Base-by-base conservation (phyloP, 2,888 invertebrate species). In the Cheilosia pagana region DNA sequence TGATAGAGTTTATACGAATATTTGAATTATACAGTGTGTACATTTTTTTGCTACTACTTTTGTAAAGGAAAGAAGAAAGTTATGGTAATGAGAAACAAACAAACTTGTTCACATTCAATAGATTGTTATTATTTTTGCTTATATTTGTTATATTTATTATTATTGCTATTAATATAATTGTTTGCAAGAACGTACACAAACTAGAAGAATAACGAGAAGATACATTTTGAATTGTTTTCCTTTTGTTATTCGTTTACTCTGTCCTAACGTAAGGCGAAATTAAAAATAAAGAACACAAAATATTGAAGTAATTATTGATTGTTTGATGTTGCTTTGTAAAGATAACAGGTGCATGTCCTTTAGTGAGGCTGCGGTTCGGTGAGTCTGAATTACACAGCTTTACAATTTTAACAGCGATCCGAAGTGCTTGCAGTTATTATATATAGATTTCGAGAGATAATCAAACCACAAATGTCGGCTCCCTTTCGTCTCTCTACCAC, bases 121-220 rank as follows among this genome's bases (percentile, higher is more conserved):
- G 45, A 74, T 74, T 70, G 67, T 83, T 83, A 65, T 78, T 78
- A 77, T 78, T 68, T 83, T 83, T 83, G 83, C 83, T 68, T 70
- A 68, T 78, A 74, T 74, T 78, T 83, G 83, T 83, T 83, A 78
- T 83, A 83, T 78, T 83, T 83, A 83, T 78, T 83, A 72, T 55
- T 55, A 82, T 68, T 59, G 21, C 12, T 57, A 50, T 50, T 70
- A 70, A 63, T 63, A 60, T n/a, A 52, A 72, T 78, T 65, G 57
- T 74, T 74, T 78, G 63, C 55, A 78, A 63, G 77, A 57, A 57
- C 74, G 63, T 68, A 83, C 83, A 83, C 78, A 83, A 78, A 83
- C 31, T 83, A 74, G 63, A 68, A 21, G 25, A 65, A 55, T 63
- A 65, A 55, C 55, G 72, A 43, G 16, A 63, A 35, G 14, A 43